Evolutionary conservation across 2,888 invertebrate genomes (phyloP).

Genomic region (Julus scanicus): DNA sequence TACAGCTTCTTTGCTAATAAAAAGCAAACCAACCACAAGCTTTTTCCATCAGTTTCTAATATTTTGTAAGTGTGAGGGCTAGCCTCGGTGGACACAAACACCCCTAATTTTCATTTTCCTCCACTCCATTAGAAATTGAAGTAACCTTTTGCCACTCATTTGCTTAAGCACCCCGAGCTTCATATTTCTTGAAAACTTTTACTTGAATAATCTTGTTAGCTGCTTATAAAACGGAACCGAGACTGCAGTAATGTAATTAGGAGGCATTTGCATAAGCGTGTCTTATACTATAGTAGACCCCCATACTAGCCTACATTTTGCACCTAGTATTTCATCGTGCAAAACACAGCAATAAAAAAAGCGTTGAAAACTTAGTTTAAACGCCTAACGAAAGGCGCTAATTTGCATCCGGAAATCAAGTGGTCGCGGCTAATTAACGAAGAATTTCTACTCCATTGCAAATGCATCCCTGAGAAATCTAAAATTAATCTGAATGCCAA

Average conservation of each 20-base stretch:
- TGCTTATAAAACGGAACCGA: background rate
- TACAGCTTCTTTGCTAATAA: no score
- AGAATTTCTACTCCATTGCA: background rate
- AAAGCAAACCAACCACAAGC: no score
- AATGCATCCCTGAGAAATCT: background rate
- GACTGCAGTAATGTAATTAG: background rate
- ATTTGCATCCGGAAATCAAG: constrained; percentile 36
- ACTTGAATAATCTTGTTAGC: background rate
- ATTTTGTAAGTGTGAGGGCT: background rate
- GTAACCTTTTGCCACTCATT: background rate
- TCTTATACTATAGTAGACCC: background rate
- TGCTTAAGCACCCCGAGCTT: background rate
- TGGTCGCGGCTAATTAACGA: constrained; percentile 22
- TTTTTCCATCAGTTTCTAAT: background rate
- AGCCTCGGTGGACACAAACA: background rate
- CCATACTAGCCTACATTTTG: no score
- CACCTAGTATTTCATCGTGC: background rate
- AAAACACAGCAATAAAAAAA: background rate
- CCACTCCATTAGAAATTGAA: background rate
- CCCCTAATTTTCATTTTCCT: background rate
- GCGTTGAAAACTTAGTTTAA: background rate
- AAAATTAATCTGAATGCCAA: background rate
- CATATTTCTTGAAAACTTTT: background rate
- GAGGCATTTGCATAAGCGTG: background rate
- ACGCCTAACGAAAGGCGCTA: no score